Evolutionary conservation across 1,140 invertebrate genomes (phyloP), one percentile per base, ranked within the genome.

Genomic region (Conopomorpha cramerella): DNA sequence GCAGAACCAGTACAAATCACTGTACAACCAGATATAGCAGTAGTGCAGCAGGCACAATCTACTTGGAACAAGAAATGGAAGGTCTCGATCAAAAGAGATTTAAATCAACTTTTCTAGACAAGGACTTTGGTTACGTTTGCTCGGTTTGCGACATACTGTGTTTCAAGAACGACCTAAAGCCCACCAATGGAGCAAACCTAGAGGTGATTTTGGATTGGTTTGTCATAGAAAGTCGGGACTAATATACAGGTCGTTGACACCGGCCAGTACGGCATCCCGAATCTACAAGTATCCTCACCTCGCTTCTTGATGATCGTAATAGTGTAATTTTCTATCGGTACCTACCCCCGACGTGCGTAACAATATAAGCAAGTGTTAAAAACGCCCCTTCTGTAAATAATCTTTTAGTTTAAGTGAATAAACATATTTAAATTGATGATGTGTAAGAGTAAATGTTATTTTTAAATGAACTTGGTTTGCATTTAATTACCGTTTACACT

Each of bases 281-380:
- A 68, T 58, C 51, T 53, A 29, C 64, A 72, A 43, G 23, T 56
- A 14, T 43, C 50, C 19, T 63, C 40, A 18, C 42, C 45, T 58
- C 43, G 46, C 43, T 67, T 53, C 7, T 34, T 53, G 45, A n/a
- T n/a, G n/a, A n/a, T n/a, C n/a, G n/a, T n/a, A n/a, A n/a, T n/a
- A n/a, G n/a, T n/a, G n/a, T n/a, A n/a, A n/a, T n/a, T n/a, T n/a
- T n/a, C n/a, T n/a, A n/a, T n/a, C n/a, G n/a, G n/a, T n/a, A n/a
- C n/a, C n/a, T n/a, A n/a, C n/a, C n/a, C n/a, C n/a, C n/a, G n/a
- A n/a, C n/a, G n/a, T n/a, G n/a, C n/a, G n/a, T n/a, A n/a, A n/a
- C n/a, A n/a, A n/a, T n/a, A n/a, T n/a, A n/a, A n/a, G n/a, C n/a
- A n/a, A n/a, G n/a, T n/a, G n/a, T n/a, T n/a, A n/a, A n/a, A n/a